A percentile compares a stretch with the other conserved stretches of the same genome.
These are phyloP conservation scores for Brenthis ino DNA, from an alignment of 2,888 invertebrate species.

Conservation along the genomic window DNA sequence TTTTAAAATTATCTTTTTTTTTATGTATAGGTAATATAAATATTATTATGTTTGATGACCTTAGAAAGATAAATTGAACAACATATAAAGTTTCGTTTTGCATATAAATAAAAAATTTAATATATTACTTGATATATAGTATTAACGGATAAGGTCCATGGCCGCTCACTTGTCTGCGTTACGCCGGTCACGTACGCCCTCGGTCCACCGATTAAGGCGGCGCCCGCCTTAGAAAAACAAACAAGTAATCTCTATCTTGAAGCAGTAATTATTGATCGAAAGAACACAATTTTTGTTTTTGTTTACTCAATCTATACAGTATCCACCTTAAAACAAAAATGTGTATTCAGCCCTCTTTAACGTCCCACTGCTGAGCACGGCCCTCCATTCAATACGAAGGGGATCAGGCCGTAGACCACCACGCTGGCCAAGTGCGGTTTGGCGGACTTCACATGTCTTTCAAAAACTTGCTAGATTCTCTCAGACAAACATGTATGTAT, in stretches of 20 bases:
- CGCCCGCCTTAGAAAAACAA: slow-evolving; percentile 46
- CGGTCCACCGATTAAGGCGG: slow-evolving; percentile 37
- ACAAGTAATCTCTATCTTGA: slow-evolving; percentile 15
- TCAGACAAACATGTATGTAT: no score
- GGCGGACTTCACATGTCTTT: no score
- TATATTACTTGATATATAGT: slow-evolving; percentile 25
- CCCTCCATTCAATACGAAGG: no score
- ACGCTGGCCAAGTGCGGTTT: no score
- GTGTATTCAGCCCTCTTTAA: no score
- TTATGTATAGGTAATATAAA: neutral
- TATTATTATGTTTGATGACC: neutral
- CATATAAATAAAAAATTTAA: slow-evolving; percentile 27
- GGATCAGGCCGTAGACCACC: no score
- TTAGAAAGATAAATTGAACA: slow-evolving; percentile 17
- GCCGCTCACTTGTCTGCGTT: slow-evolving; percentile 52
- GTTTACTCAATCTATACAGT: no score
- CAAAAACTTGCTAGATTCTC: no score
- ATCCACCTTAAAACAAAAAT: no score
- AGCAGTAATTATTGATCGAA: neutral
- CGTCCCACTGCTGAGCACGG: no score
- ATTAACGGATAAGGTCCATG: slow-evolving; percentile 52
- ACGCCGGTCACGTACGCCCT: slow-evolving; percentile 66
- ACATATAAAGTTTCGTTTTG: slow-evolving; percentile 28
- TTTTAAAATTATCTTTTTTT: no score
- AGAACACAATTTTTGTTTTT: neutral